Evolutionary conservation across 2,888 invertebrate genomes (phyloP).

Genomic region (Drosophila glabriapex): DNA sequence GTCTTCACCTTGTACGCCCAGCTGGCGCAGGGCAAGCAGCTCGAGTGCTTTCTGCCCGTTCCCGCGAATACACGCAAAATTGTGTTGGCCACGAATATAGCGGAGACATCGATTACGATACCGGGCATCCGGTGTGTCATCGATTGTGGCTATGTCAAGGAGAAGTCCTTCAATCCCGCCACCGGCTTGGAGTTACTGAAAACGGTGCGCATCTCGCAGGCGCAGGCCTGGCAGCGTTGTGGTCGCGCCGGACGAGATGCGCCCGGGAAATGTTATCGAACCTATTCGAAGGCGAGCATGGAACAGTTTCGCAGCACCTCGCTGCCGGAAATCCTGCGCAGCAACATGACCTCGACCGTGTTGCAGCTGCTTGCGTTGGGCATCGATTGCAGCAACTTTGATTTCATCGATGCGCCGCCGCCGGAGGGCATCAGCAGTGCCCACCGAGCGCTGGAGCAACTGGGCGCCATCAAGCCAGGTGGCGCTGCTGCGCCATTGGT

Average conservation of each 20-base stretch:
- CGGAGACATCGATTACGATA: slow-evolving; percentile 99
- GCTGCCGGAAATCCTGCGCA: slow-evolving; percentile 94
- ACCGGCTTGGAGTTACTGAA: slow-evolving; percentile 94
- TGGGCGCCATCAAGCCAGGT: slow-evolving; percentile 89
- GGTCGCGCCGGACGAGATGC: slow-evolving; percentile 96
- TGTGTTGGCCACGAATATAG: slow-evolving; percentile 98
- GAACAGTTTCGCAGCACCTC: slow-evolving; percentile 89
- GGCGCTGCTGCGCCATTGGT: slow-evolving; percentile 86
- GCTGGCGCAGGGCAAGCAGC: slow-evolving; percentile 93
- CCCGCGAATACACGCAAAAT: slow-evolving; percentile 93
- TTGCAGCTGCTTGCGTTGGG: slow-evolving; percentile 94
- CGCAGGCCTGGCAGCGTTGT: slow-evolving; percentile 96
- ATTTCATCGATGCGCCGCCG: slow-evolving; percentile 95
- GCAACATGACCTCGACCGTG: slow-evolving; percentile 86
- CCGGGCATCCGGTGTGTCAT: slow-evolving; percentile 95
- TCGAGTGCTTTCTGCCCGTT: slow-evolving; percentile 92
- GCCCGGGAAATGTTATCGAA: slow-evolving; percentile 94
- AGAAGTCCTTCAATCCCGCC: slow-evolving; percentile 92
- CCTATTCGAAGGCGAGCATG: slow-evolving; percentile 93
- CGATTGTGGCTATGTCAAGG: slow-evolving; percentile 96
- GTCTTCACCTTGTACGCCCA: slow-evolving; percentile 97
- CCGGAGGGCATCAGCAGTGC: slow-evolving; percentile 89
- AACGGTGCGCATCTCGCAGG: slow-evolving; percentile 93
- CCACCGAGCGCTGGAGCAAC: slow-evolving; percentile 86
- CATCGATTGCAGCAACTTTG: slow-evolving; percentile 92